Percentiles rank a stretch among this genome's conserved stretches.
phyloP scores from a whole-genome alignment of 2,113 vertebrate species.

The Daboia siamensis region DNA sequence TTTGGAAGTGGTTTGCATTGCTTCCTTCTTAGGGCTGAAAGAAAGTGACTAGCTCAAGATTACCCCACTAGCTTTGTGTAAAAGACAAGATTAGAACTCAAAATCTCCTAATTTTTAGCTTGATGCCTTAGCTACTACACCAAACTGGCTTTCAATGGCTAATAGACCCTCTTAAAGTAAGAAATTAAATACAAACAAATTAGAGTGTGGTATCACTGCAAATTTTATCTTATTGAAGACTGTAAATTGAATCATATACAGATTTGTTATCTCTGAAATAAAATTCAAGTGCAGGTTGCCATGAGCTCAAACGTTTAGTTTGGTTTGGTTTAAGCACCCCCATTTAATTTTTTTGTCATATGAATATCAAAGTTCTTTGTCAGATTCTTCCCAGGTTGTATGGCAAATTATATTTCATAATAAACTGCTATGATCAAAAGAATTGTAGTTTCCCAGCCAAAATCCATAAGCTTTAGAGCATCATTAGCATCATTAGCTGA shows the following conservation, averaged over 20 bases:
- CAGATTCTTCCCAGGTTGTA: not conserved
- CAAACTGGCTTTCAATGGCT: not conserved
- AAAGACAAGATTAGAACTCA: not conserved
- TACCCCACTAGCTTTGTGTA: not conserved
- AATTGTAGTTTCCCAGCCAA: not conserved
- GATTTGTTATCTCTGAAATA: not conserved
- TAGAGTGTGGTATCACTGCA: not conserved
- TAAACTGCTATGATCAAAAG: not conserved
- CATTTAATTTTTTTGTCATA: not conserved
- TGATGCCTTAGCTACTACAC: not conserved
- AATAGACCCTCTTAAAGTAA: not conserved
- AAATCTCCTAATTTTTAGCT: not conserved
- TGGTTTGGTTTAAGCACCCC: not conserved
- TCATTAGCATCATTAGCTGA: not conserved
- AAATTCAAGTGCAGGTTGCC: not conserved
- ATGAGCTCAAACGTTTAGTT: not conserved
- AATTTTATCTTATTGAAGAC: not conserved
- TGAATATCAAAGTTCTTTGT: not conserved
- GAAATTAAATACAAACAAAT: not conserved
- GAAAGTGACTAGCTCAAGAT: not conserved
- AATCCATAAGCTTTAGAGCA: not conserved
- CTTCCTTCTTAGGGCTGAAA: not conserved
- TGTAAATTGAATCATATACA: not conserved
- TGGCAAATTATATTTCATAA: not conserved
- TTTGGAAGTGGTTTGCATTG: not conserved